These are phyloP conservation scores for Semaprochilodus insignis DNA, from an alignment of 2,797 vertebrate species.

Conservation along the genomic window DNA sequence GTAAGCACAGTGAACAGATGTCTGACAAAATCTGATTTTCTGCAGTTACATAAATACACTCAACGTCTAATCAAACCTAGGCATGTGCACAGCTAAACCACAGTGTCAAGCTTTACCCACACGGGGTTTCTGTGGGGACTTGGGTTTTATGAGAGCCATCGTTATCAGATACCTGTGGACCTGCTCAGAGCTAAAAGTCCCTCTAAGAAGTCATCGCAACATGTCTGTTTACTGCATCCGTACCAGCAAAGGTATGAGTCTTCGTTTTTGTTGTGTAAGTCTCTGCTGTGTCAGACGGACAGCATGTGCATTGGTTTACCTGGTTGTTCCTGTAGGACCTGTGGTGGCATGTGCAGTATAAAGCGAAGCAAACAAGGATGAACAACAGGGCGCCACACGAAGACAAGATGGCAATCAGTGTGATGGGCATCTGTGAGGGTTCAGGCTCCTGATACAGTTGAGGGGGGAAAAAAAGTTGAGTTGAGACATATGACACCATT, in stretches of 20 bases:
- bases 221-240: too few relatives aligned
- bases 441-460: constrained; percentile 21
- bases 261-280: background rate
- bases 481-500: background rate
- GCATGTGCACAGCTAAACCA: too few relatives aligned
- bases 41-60: too few relatives aligned
- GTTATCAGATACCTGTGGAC: too few relatives aligned
- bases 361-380: constrained; percentile 74
- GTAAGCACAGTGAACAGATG: too few relatives aligned
- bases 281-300: background rate
- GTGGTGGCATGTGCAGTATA: constrained; percentile 69
- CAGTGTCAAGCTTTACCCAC: too few relatives aligned
- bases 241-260: background rate
- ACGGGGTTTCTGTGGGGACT: too few relatives aligned
- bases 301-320: constrained; percentile 57
- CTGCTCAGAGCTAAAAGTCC: too few relatives aligned
- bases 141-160: too few relatives aligned
- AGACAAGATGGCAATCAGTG: constrained; percentile 75
- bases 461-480: constrained; percentile 17
- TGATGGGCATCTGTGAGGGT: constrained; percentile 37
- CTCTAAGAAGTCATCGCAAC: too few relatives aligned
- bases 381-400: constrained; percentile 75
- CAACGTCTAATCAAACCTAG: too few relatives aligned
- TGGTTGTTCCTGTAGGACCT: constrained; percentile 78
- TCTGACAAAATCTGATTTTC: too few relatives aligned